Evolutionary conservation across 1,140 invertebrate species (phyloP).

Genomic region (Drosophila carrolli): DNA sequence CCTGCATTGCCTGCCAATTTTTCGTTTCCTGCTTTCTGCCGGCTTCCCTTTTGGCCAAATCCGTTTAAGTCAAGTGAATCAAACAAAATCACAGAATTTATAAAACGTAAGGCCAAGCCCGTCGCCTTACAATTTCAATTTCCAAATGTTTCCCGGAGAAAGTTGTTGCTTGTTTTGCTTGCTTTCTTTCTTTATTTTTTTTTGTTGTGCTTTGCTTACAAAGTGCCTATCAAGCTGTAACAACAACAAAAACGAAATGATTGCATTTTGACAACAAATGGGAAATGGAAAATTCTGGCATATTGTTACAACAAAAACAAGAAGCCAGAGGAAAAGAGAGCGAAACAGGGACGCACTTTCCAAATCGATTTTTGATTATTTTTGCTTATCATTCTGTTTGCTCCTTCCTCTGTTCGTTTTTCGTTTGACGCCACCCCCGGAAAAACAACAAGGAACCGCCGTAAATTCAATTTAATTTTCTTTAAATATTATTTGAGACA

Average conservation of each 20-base stretch:
- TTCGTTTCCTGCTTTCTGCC: conserved; percentile 28
- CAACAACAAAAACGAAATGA: conserved; percentile 63
- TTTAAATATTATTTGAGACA: conserved; percentile 82
- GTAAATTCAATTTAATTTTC: conserved; percentile 84
- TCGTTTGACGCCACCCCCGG: neutral
- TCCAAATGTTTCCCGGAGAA: conserved; percentile 55
- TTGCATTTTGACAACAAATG: conserved; percentile 77
- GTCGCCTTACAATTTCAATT: conserved; percentile 70
- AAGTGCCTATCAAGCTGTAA: conserved; percentile 70
- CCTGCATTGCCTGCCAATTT: conserved; percentile 36
- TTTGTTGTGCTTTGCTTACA: conserved; percentile 52
- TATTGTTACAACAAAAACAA: conserved; percentile 65
- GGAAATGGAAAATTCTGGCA: conserved; percentile 50
- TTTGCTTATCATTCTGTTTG: conserved; percentile 71
- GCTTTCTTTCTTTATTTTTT: conserved; percentile 6
- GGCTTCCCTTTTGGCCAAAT: conserved; percentile 40
- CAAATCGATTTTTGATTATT: conserved; percentile 82
- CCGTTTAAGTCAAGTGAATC: conserved; percentile 55
- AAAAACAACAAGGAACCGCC: conserved; percentile 42
- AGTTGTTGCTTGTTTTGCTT: conserved; percentile 36
- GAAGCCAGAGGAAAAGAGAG: neutral
- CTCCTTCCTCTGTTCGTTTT: conserved; percentile 5
- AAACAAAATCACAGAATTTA: conserved; percentile 39
- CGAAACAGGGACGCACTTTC: conserved; percentile 62
- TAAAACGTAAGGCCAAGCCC: conserved; percentile 28